Conservation (phyloP, 2,797 vertebrate species). For the Brachymystax lenok region DNA sequence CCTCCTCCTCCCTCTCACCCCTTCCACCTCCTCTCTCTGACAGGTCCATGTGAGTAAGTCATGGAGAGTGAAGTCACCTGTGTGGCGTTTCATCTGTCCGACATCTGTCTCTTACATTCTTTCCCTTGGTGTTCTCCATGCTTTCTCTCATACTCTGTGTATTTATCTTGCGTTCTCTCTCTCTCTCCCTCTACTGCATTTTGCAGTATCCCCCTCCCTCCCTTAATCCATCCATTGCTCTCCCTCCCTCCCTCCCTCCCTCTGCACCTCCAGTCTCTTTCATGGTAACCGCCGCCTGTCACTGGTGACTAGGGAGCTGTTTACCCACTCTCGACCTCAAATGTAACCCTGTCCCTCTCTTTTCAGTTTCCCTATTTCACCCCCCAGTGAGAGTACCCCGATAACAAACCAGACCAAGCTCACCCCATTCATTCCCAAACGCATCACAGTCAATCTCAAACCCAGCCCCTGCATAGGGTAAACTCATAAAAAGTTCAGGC, state of each 20-base stretch:
- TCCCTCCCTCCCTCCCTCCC: slow-evolving; percentile 2
- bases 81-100: slow-evolving; percentile 56
- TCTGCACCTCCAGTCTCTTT: slow-evolving; percentile 35
- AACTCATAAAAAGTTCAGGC: not conserved
- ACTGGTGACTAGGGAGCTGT: slow-evolving; percentile 55
- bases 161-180: not conserved
- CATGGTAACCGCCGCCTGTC: slow-evolving; percentile 60
- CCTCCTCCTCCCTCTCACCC: slow-evolving; percentile 23
- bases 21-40: slow-evolving; percentile 34
- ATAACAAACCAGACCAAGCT: not conserved
- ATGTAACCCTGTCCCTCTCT: slow-evolving; percentile 45
- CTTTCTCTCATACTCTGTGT: not conserved
- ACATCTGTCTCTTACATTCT: slow-evolving; percentile 12
- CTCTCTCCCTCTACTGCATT: slow-evolving; percentile 27
- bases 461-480: too few species aligned
- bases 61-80: slow-evolving; percentile 63
- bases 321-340: slow-evolving; percentile 57
- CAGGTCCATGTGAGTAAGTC: slow-evolving; percentile 61
- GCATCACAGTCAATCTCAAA: not conserved
- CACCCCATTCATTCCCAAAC: not conserved
- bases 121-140: not conserved
- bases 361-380: slow-evolving; percentile 18
- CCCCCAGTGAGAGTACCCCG: slow-evolving; percentile 33
- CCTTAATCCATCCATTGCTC: not conserved
- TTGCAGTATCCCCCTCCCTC: slow-evolving; percentile 15